Evolutionary conservation across 1,140 invertebrate genomes (phyloP).

Genomic region (Aporrectodea caliginosa): DNA sequence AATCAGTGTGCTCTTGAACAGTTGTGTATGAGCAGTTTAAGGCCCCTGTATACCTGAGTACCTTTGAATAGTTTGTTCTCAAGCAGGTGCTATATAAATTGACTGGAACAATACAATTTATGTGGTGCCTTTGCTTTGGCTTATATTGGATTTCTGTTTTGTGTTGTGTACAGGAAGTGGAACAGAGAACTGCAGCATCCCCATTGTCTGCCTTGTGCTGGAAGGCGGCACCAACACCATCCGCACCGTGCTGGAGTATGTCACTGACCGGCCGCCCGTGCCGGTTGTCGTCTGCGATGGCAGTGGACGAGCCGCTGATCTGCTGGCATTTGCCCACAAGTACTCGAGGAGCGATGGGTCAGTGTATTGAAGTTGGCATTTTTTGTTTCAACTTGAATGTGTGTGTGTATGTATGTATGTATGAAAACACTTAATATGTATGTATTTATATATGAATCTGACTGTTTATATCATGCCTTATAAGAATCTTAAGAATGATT

Average conservation of each 20-base stretch:
- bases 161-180: background rate
- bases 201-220: constrained; percentile 86
- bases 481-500: no score
- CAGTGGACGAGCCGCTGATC: constrained; percentile 89
- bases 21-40: no score
- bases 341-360: constrained; percentile 56
- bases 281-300: constrained; percentile 98
- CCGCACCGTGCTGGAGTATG: constrained; percentile 89
- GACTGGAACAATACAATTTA: no score
- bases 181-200: background rate
- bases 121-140: no score
- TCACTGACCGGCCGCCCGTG: constrained; percentile 72
- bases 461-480: background rate
- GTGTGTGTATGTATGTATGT: background rate
- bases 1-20: no score
- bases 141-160: background rate
- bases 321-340: constrained; percentile 94
- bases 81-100: no score
- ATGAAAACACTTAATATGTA: background rate
- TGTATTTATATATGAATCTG: background rate
- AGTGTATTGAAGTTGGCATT: constrained; percentile 31
- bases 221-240: constrained; percentile 96
- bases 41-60: no score
- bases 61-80: no score
- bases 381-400: background rate